Base-by-base conservation (phyloP, 1,140 invertebrate genomes). In the Trichoplusia ni region DNA sequence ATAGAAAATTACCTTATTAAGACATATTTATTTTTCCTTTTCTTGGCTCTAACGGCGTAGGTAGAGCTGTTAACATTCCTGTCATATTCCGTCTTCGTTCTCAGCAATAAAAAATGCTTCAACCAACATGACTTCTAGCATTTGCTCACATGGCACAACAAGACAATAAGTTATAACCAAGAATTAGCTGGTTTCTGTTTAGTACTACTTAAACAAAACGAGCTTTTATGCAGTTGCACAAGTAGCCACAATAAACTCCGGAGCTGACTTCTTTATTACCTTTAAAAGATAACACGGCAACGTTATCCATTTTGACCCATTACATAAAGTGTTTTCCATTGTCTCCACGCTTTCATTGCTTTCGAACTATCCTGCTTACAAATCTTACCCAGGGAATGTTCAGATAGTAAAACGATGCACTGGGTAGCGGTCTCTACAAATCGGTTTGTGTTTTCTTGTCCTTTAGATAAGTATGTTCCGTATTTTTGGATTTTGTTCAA, bases 191-290 rank as follows among this genome's bases (percentile, higher is more conserved):
- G n/a, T n/a, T n/a, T n/a, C n/a, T n/a, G n/a, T n/a, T n/a, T 18
- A 18, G 14, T 6, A 16, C 54, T 67, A 58, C 75, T 77, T n/a
- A 80, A 9, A 83, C 56, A 64, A 64, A 63, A 56, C 42, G 60
- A 60, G 64, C 64, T 74, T 81, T 78, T 75, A 79, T 54, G 71
- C 69, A 71, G 76, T 80, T 74, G 74, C 71, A 75, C 75, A 79
- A 84, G 75, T 73, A 65, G 69, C 75, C 61, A 74, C 73, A 79
- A 76, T 82, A 78, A 79, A 80, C 73, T 68, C 73, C 64, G 54
- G 67, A 67, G 77, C 79, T 79, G 84, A 86, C 77, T 83, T 83
- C 77, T 89, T 89, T 86, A 86, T 86, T 80, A 68, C 79, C 73
- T 64, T 68, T 76, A 67, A 77, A 64, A 81, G 86, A 86, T 89